Evolutionary conservation across 2,888 invertebrate species (phyloP), one percentile per base, ranked within the genome.

Genomic region (Nomada fabriciana): DNA sequence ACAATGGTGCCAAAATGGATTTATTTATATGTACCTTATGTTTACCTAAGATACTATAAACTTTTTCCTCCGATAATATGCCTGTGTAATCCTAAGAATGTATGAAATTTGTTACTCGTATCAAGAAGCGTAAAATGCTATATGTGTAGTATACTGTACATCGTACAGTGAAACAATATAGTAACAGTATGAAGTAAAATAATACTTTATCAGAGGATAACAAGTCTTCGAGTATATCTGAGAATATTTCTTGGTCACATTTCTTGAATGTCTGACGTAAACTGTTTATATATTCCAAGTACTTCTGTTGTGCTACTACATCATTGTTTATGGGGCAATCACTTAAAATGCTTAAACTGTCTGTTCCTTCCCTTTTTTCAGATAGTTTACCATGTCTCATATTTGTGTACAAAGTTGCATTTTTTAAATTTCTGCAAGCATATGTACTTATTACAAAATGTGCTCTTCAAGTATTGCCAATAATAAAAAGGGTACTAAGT

Each of bases 181-280:
- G 11, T 25, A 59, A 11, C 15, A n/a, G 10, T 11, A 36, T 13
- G 60, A 50, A 18, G 13, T 65, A 59, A 55, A 9, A 15, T 36
- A 18, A 60, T 79, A 87, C 87, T 71, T 84, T 68, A 36, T 87
- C 87, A n/a, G 81, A n/a, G 25, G 2, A 57, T 23, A 65, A 64
- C 50, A 86, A 80, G 1, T 86, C 81, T 53, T 86, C 72, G 13
- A 83, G 77, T 52, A 90, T 65, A 59, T 85, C 79, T 15, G n/a
- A 15, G 47, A 88, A 86, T 64, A 82, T 73, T 82, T 73, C 72
- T 7, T 78, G 78, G 11, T 73, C 1, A 18, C 71, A 78, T 52
- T 82, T 88, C n/a, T 89, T 89, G 4, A 88, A 67, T 53, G 57
- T 83, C 10, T 36, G 76, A 52, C 90, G 80, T 15, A 90, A 78